A percentile compares a stretch with the other conserved stretches of the same genome.
phyloP scores from a whole-genome alignment of 2,888 invertebrate genomes.

The Thymelicus acteon region DNA sequence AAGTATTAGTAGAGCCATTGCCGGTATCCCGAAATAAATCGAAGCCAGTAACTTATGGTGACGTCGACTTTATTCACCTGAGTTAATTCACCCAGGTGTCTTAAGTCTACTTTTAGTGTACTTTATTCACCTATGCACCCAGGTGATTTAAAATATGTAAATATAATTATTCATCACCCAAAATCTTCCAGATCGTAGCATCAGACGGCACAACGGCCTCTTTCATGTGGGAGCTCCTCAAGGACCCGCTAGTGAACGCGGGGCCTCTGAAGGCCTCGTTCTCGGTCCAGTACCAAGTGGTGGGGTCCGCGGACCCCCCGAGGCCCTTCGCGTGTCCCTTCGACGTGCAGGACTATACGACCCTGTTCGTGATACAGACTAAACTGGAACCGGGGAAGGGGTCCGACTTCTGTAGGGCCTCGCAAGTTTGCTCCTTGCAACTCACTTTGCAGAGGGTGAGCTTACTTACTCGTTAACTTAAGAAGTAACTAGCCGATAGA shows the following conservation, averaged over 20 bases:
- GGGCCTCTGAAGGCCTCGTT: constrained; percentile 79
- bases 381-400: constrained; percentile 92
- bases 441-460: constrained; percentile 88
- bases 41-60: too few relatives aligned
- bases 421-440: constrained; percentile 93
- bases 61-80: too few relatives aligned
- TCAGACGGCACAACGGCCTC: constrained; percentile 90
- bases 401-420: constrained; percentile 94
- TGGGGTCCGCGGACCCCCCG: constrained; percentile 61
- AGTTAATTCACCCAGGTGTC: too few relatives aligned
- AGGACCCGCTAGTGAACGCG: constrained; percentile 85
- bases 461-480: constrained; percentile 21
- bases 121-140: too few relatives aligned
- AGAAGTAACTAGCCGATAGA: too few relatives aligned
- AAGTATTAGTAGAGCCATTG: too few relatives aligned
- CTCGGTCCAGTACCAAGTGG: constrained; percentile 65
- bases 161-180: background rate
- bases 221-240: constrained; percentile 93
- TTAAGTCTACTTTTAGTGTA: too few relatives aligned
- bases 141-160: too few relatives aligned
- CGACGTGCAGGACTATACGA: constrained; percentile 93
- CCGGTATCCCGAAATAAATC: too few relatives aligned
- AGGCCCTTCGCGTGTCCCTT: constrained; percentile 88
- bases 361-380: constrained; percentile 92
- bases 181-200: constrained; percentile 82